phyloP scores from a whole-genome alignment of 2,888 invertebrate genomes.

The Pherbina coryleti region DNA sequence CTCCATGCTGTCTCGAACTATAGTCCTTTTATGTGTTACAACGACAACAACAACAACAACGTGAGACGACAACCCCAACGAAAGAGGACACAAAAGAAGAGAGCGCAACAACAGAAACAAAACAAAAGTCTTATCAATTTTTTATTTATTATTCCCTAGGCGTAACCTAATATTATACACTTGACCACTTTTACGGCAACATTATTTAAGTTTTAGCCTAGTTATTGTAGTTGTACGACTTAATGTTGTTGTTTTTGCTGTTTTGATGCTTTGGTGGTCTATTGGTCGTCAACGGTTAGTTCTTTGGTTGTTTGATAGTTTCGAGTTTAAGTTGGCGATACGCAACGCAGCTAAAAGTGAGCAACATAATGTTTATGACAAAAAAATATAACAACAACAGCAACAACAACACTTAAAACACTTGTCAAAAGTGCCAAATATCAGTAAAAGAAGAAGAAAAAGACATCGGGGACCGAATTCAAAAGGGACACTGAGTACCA shows the following conservation, averaged over 20 bases:
- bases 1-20: background rate
- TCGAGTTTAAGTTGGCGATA: background rate
- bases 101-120: background rate
- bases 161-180: slow-evolving; percentile 38
- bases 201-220: background rate
- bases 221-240: slow-evolving; percentile 14
- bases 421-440: background rate
- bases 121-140: slow-evolving; percentile 2
- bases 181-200: slow-evolving; percentile 37
- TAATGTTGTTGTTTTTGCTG: background rate
- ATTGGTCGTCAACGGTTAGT: background rate
- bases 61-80: background rate
- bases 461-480: too few species aligned
- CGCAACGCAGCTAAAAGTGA: background rate
- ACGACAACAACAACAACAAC: background rate
- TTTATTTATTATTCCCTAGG: slow-evolving; percentile 38
- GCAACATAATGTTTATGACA: background rate
- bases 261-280: background rate
- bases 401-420: background rate
- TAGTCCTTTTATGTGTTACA: background rate
- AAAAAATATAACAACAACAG: background rate
- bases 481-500: background rate
- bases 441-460: too few species aligned
- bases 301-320: background rate
- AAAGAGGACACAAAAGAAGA: background rate